Percentiles rank a stretch among this genome's conserved stretches.
phyloP scores from a whole-genome alignment of 1,140 invertebrate species.

The Linepithema humile region DNA sequence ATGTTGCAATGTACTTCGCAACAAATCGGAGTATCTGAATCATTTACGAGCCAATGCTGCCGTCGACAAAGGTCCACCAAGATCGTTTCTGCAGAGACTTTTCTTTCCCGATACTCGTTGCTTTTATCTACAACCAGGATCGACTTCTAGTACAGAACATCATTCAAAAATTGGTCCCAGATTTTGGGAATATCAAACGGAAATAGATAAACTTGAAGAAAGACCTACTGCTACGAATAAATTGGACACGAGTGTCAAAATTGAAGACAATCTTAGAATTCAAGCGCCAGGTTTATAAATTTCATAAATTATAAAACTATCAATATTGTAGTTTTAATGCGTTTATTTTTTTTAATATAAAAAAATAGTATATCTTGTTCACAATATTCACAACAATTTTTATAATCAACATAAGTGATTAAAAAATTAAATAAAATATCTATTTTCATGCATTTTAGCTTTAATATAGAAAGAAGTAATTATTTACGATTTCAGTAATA shows the following conservation, averaged over 20 bases:
- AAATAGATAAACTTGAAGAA: not conserved
- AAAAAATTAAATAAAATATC: not conserved
- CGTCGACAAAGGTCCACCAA: constrained; percentile 23
- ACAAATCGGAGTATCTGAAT: constrained; percentile 71
- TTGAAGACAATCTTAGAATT: not conserved
- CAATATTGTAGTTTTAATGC: no score
- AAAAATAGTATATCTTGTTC: no score
- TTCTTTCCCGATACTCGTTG: constrained; percentile 49
- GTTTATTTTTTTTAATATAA: no score
- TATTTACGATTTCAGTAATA: not conserved
- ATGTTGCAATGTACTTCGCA: constrained; percentile 62
- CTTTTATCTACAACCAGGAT: constrained; percentile 67
- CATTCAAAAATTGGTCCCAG: not conserved
- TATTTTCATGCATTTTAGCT: not conserved
- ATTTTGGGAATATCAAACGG: constrained; percentile 13
- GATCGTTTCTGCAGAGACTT: constrained; percentile 56
- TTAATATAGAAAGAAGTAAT: not conserved
- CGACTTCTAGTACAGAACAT: not conserved
- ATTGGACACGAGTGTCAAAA: not conserved
- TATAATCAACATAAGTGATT: not conserved
- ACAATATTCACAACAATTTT: no score
- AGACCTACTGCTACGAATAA: not conserved
- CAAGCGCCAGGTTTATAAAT: not conserved
- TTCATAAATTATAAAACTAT: not conserved
- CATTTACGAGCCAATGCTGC: constrained; percentile 62